Evolutionary conservation across 1,140 invertebrate species (phyloP).

Genomic region (Heliconius hewitsoni): DNA sequence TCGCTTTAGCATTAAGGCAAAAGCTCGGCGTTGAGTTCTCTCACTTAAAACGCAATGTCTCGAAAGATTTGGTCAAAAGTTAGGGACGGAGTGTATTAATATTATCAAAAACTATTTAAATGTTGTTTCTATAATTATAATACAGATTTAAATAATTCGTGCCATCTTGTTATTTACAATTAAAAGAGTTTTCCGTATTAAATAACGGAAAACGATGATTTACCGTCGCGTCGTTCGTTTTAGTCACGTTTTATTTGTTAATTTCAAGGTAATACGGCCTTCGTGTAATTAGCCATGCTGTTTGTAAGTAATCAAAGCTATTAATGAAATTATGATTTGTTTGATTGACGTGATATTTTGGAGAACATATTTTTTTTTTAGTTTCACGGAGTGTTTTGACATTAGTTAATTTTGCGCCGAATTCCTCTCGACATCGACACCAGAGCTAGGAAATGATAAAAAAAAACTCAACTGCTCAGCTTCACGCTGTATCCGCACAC

Average conservation of each 20-base stretch:
- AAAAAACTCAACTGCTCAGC: no score
- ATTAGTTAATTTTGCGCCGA: no score
- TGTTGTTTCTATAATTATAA: background rate
- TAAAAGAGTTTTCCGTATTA: background rate
- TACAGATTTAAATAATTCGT: background rate
- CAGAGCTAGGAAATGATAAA: no score
- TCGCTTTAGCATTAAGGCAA: no score
- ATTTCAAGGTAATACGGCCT: slow-evolving; percentile 8
- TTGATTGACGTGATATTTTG: background rate
- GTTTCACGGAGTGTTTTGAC: no score
- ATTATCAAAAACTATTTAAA: no score
- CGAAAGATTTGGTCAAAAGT: no score
- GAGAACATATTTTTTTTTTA: background rate
- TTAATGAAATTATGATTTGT: background rate
- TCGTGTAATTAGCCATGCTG: background rate
- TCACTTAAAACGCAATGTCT: no score
- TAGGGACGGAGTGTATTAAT: no score
- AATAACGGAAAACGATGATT: slow-evolving; percentile 12
- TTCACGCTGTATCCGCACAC: no score
- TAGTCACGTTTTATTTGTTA: slow-evolving; percentile 12
- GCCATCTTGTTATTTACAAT: background rate
- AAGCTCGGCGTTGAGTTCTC: no score
- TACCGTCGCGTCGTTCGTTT: slow-evolving; percentile 4
- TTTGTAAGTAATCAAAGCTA: background rate
- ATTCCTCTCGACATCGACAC: no score